Conservation (phyloP, 2,888 invertebrate genomes). For the Eupeodes latifasciatus region DNA sequence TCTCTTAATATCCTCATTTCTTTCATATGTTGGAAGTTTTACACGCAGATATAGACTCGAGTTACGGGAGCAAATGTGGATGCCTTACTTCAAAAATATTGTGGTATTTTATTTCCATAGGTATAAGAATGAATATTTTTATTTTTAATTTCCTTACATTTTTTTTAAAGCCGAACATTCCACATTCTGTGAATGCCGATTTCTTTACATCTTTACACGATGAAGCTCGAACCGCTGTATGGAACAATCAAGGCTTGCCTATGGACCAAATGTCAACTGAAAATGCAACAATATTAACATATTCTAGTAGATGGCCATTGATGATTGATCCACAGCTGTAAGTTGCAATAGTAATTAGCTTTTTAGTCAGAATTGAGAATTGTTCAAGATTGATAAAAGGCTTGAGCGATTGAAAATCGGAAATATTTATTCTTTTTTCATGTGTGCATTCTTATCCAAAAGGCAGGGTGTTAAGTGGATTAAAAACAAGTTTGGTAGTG, state of each 20-base stretch:
- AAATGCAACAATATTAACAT: constrained; percentile 96
- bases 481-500: constrained; percentile 91
- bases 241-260: constrained; percentile 98
- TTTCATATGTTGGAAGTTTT: constrained; percentile 98
- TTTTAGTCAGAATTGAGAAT: too few relatives aligned
- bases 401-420: too few relatives aligned
- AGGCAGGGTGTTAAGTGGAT: constrained; percentile 98
- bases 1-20: constrained; percentile 94
- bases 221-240: constrained; percentile 95
- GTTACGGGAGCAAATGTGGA: constrained; percentile 92
- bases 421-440: too few relatives aligned
- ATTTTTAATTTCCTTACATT: neutral
- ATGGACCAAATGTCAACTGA: constrained; percentile 97
- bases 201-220: constrained; percentile 93
- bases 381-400: too few relatives aligned
- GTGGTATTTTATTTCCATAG: constrained; percentile 83
- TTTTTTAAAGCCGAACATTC: constrained; percentile 88
- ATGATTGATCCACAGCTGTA: constrained; percentile 97
- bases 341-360: constrained; percentile 76
- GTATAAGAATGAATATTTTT: neutral
- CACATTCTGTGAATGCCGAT: constrained; percentile 91
- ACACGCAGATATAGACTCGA: constrained; percentile 93
- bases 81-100: constrained; percentile 90
- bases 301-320: constrained; percentile 96
- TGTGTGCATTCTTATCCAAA: neutral